phyloP scores from a whole-genome alignment of 1,140 invertebrate genomes.

The Kradibia gibbosae region DNA sequence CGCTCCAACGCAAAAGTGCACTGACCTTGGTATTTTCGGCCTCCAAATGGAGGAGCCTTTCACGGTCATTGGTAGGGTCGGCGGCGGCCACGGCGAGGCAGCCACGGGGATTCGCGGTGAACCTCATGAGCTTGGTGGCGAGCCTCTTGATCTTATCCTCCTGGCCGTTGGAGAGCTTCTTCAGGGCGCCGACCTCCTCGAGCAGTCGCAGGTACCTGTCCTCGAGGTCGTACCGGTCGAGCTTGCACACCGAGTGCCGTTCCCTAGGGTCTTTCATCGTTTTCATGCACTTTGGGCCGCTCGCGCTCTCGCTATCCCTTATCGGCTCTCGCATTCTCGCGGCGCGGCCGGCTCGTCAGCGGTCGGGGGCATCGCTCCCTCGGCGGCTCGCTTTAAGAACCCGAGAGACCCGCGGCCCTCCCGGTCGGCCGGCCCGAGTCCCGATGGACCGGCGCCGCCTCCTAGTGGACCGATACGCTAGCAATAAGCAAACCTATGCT shows the following conservation, averaged over 20 bases:
- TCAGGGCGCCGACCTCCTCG: constrained; percentile 64
- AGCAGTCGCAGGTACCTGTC: constrained; percentile 67
- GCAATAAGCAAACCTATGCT: constrained; percentile 58
- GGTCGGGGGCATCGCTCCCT: no score
- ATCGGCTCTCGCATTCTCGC: no score
- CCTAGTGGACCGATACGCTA: not conserved
- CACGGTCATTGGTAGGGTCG: constrained; percentile 60
- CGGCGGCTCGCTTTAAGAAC: not conserved
- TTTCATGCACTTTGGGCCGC: not conserved
- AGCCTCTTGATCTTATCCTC: constrained; percentile 69
- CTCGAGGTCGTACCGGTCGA: constrained; percentile 68
- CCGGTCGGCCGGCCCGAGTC: no score
- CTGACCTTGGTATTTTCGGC: constrained; percentile 66
- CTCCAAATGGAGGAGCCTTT: constrained; percentile 61
- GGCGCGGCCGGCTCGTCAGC: no score
- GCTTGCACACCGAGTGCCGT: constrained; percentile 64
- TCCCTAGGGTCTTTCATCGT: constrained; percentile 64
- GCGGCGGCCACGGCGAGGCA: constrained; percentile 54
- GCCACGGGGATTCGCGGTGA: constrained; percentile 60
- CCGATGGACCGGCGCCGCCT: no score
- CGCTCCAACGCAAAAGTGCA: not conserved
- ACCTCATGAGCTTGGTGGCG: constrained; percentile 67
- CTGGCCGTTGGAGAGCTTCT: constrained; percentile 67
- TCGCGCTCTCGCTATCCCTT: not conserved
- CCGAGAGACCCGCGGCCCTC: no score